Base-by-base conservation (phyloP, 2,113 vertebrate species). In the Paramisgurnus dabryanus region DNA sequence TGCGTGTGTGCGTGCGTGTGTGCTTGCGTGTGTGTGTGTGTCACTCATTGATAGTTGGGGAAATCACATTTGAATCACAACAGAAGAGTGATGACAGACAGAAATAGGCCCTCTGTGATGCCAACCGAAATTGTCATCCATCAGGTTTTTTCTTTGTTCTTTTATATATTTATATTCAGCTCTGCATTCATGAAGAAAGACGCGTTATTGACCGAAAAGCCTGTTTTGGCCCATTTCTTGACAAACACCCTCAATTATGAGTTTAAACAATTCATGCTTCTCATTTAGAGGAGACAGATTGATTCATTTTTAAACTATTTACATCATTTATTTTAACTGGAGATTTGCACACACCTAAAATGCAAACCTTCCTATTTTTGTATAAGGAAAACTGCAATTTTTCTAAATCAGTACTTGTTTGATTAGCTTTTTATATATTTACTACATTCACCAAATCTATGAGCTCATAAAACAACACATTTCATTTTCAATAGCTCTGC, bases 11-110 rank as follows among this genome's bases (percentile, higher is more conserved):
- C 74, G 50, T 74, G 58, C 53, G 80, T 82, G 77, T 58, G 57
- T 84, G 76, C 90, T 85, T 65, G 34, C 34, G 49, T 67, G 79
- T 34, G 77, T 64, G 61, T 85, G 79, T 90, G 89, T 87, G 49
- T 47, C 88, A 67, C 72, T 80, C 82, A 84, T 85, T 91, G 91
- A 91, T 88, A 89, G 91, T 89, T 89, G 85, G 82, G 88, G 87
- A 88, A 81, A 81, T 81, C 71, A 67, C 79, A 81, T 88, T 87
- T 83, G 88, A 87, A 88, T 88, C 88, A 86, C 83, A 85, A 80
- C 78, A 82, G 57, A 78, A 70, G 76, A 74, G 45, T 50, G 53
- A 78, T 47, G 47, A 72, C 43, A 27, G 85, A 76, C 84, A 82
- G 83, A 79, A 65, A 82, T 61, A 79, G 79, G 70, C 83, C 8